Evolutionary conservation across 1,140 invertebrate species (phyloP).

Genomic region (Dendrolimus kikuchii): DNA sequence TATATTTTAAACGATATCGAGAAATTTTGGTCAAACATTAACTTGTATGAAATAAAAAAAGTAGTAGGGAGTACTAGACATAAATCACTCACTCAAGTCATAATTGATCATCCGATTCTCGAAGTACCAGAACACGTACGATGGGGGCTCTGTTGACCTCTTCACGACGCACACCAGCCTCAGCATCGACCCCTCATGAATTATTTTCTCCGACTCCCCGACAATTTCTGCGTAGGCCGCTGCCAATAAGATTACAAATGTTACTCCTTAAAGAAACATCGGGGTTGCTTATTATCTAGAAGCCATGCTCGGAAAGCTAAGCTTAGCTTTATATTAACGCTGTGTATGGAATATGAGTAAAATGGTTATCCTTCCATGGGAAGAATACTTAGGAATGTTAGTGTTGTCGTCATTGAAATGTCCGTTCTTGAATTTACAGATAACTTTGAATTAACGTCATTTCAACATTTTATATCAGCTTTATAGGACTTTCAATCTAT

Average conservation of each 20-base stretch:
- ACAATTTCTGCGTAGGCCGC: constrained; percentile 89
- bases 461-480: too few relatives aligned
- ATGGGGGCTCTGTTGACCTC: constrained; percentile 86
- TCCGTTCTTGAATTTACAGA: too few relatives aligned
- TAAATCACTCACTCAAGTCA: constrained; percentile 77
- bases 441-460: too few relatives aligned
- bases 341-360: too few relatives aligned
- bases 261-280: too few relatives aligned
- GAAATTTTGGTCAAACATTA: background rate
- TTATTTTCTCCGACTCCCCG: constrained; percentile 87
- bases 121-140: constrained; percentile 93
- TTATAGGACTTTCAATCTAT: too few relatives aligned
- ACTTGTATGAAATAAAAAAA: constrained; percentile 1
- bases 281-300: too few relatives aligned
- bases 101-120: constrained; percentile 93
- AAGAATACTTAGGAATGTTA: too few relatives aligned
- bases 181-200: constrained; percentile 87
- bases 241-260: constrained; percentile 47
- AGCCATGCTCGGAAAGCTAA: too few relatives aligned
- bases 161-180: constrained; percentile 85
- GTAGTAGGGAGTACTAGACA: constrained; percentile 28
- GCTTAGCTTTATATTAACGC: too few relatives aligned
- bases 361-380: too few relatives aligned
- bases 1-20: background rate
- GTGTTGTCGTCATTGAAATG: too few relatives aligned